Percentiles rank a stretch among this genome's conserved stretches.
Evolutionary conservation across 2,888 invertebrate species (phyloP).

Genomic region (Ctenicera cuprea): DNA sequence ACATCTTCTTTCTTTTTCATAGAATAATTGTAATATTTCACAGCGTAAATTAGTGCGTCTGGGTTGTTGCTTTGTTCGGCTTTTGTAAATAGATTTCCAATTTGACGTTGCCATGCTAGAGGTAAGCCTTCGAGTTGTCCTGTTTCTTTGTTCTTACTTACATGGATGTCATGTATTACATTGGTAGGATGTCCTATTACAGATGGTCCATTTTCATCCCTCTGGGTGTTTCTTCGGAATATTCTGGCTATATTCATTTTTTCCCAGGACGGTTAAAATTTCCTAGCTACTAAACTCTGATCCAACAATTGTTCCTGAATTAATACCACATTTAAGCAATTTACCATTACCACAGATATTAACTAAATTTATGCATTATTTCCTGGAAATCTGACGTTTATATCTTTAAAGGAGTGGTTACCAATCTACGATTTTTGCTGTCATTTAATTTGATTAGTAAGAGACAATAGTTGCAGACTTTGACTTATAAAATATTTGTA

Average conservation of each 20-base stretch:
- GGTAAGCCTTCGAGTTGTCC: conserved; percentile 92
- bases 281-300: not conserved
- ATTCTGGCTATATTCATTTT: conserved; percentile 57
- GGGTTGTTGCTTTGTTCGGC: conserved; percentile 94
- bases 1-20: conserved; percentile 86
- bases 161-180: conserved; percentile 91
- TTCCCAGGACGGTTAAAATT: not conserved
- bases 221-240: conserved; percentile 58
- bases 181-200: conserved; percentile 90
- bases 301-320: not conserved
- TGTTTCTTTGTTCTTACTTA: conserved; percentile 87
- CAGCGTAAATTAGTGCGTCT: conserved; percentile 91
- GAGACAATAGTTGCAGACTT: too few relatives aligned
- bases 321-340: not conserved
- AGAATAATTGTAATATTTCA: conserved; percentile 92
- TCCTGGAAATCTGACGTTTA: conserved; percentile 12
- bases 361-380: not conserved
- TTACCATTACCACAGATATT: not conserved
- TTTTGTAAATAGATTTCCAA: conserved; percentile 89
- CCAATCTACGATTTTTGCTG: too few relatives aligned
- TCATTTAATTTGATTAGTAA: too few relatives aligned
- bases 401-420: conserved; percentile 19
- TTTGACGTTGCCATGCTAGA: conserved; percentile 85
- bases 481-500: too few relatives aligned
- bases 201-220: conserved; percentile 74